Base-by-base conservation (phyloP, 2,888 invertebrate species). In the Ditylenchus weischeri region DNA sequence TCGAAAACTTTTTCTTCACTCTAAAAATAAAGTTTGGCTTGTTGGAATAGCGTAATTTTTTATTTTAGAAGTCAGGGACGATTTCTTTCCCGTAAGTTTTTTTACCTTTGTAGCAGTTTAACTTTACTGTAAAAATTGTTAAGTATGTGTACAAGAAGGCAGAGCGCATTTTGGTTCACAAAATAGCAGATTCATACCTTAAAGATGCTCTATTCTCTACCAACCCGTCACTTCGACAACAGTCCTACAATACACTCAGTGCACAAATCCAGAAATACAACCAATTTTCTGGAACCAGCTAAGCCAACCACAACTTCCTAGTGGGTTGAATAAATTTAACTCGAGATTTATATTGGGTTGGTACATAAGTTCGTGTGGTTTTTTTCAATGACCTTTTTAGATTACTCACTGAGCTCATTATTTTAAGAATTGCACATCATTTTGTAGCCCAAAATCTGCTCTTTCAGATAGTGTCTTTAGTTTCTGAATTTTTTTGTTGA, bases 71-170 rank as follows among this genome's bases (percentile, higher is more conserved):
- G 70, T 79, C 36, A 75, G 78, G 60, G 72, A 77, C 23, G 79
- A 79, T 70, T 79, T 79, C 64, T 75, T 79, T 19, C 79, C 79
- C n/a, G 1, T 79, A 76, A 73, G 63, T 78, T 18, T 19, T 50
- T 6, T 19, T 50, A 4, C 18, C 18, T 50, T 50, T 21, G 18
- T 50, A 18, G 3, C 2, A 4, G 18, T 50, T 6, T 50, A 18
- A 19, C 2, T 19, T 50, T 50, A 18, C 6, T 6, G 21, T 50
- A 50, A 4, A 50, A 6, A 50, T 50, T 21, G 2, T 50, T 50
- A 18, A 50, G 51, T 62, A 62, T 48, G 62, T 62, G 23, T 78
- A 78, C 66, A 66, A 70, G 29, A 64, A 73, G 38, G 78, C 79
- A 1, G 78, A 79, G 58, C 69, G 65, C 49, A 59, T 71, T n/a